These are phyloP conservation scores for Nemurella pictetii DNA, from an alignment of 2,888 invertebrate genomes.

Conservation along the genomic window DNA sequence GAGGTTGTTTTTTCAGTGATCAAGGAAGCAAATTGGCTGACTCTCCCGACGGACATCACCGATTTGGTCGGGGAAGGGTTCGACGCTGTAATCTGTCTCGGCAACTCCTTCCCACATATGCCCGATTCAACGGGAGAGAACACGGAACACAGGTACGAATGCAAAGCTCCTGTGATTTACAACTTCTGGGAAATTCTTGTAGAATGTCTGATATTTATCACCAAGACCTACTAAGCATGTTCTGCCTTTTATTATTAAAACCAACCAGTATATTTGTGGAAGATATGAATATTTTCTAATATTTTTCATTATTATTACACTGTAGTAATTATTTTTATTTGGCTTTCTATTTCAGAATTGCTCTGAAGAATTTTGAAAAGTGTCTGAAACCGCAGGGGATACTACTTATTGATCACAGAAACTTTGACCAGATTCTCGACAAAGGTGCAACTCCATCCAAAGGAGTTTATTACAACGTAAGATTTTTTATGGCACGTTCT, in stretches of 20 bases:
- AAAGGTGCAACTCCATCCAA: conserved; percentile 79
- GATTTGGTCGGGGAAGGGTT: conserved; percentile 66
- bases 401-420: conserved; percentile 84
- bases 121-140: conserved; percentile 79
- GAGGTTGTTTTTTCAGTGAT: conserved; percentile 76
- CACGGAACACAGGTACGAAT: conserved; percentile 68
- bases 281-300: too few relatives aligned
- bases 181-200: too few relatives aligned
- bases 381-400: conserved; percentile 85
- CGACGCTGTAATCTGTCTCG: conserved; percentile 87
- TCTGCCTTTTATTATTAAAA: too few relatives aligned
- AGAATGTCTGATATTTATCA: too few relatives aligned
- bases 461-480: conserved; percentile 88
- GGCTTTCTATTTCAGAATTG: conserved; percentile 48
- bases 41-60: conserved; percentile 72
- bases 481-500: conserved; percentile 49
- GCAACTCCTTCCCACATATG: conserved; percentile 90
- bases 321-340: background rate
- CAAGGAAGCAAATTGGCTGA: conserved; percentile 90
- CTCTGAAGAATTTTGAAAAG: conserved; percentile 76
- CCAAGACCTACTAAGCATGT: too few relatives aligned
- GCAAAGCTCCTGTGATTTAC: background rate
- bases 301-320: background rate
- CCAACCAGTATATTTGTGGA: too few relatives aligned
- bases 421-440: conserved; percentile 81